These are phyloP conservation scores for Ceraclea dissimilis DNA, from an alignment of 2,888 invertebrate species.

Conservation along the genomic window DNA sequence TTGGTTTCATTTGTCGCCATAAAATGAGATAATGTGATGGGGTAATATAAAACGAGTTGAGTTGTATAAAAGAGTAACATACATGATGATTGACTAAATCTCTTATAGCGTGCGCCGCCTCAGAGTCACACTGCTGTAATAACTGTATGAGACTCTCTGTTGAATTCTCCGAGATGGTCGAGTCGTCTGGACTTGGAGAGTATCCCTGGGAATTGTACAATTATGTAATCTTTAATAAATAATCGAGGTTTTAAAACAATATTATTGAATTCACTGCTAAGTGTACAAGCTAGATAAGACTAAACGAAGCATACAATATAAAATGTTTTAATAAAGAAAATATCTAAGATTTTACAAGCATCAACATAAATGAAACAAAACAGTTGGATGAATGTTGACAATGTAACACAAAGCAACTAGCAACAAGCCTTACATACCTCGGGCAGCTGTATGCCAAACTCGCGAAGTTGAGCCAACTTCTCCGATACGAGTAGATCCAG, in stretches of 20 bases:
- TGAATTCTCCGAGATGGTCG: constrained; percentile 50
- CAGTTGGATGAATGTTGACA: no score
- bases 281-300: no score
- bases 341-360: no score
- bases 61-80: constrained; percentile 32
- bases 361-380: no score
- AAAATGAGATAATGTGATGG: no score
- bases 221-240: no score
- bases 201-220: constrained; percentile 24
- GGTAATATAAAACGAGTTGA: no score
- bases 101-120: constrained; percentile 55
- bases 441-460: constrained; percentile 42
- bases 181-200: constrained; percentile 45
- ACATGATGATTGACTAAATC: constrained; percentile 68
- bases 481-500: constrained; percentile 45
- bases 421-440: constrained; percentile 35
- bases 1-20: background rate
- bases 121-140: constrained; percentile 57
- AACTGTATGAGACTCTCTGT: constrained; percentile 56
- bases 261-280: no score
- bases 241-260: no score
- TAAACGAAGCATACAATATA: background rate
- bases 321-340: no score
- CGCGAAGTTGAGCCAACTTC: constrained; percentile 46
- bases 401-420: background rate